Conservation (phyloP, 2,113 vertebrate genomes). For the Procavia capensis region DNA sequence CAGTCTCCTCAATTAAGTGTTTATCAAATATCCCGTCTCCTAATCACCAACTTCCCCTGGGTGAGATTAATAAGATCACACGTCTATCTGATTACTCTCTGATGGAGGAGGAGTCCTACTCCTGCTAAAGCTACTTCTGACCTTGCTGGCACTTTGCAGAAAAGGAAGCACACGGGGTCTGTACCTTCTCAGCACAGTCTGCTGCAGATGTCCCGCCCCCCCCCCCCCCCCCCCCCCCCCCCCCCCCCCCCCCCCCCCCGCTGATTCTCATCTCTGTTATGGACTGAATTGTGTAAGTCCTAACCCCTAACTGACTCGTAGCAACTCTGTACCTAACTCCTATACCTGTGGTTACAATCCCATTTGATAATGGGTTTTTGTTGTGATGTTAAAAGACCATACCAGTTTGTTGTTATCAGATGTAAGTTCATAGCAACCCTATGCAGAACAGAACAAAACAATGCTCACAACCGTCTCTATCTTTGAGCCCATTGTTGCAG, state of each 20-base stretch:
- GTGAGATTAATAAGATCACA: rapidly evolving
- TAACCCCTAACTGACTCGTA: no score
- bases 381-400: no score
- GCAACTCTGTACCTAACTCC: no score
- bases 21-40: neutral
- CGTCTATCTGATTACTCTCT: neutral
- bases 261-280: neutral
- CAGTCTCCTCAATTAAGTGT: neutral
- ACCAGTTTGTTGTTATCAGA: no score
- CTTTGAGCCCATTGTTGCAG: no score
- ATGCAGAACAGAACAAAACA: no score
- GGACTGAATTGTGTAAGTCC: no score
- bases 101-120: rapidly evolving
- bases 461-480: no score
- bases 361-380: no score
- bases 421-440: no score
- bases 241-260: rapidly evolving
- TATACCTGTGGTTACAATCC: no score
- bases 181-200: neutral
- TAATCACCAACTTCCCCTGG: neutral
- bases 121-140: neutral
- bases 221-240: neutral
- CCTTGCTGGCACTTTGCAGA: neutral
- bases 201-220: rapidly evolving
- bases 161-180: neutral